Base-by-base conservation (phyloP, 1,140 invertebrate genomes). In the Helicoverpa armigera region DNA sequence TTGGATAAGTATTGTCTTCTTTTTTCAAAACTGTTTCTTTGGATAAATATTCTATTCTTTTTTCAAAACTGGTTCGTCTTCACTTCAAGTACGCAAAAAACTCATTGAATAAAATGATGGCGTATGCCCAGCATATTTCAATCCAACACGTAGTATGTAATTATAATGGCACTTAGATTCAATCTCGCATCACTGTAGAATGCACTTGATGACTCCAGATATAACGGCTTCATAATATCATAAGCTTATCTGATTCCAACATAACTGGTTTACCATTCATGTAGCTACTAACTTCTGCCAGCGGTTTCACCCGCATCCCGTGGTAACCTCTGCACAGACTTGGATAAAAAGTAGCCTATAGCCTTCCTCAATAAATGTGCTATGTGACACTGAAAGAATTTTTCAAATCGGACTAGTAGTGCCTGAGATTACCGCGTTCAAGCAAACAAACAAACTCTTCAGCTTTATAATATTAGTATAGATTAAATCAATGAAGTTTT, bases 91-190 rank as follows among this genome's bases (percentile, higher is more conserved):
- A 35, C 4, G 53, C 14, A 54, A 58, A 18, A 7, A 58, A 18
- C 9, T 9, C 18, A 3, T 2, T 29, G 12, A 29, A 29, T 29
- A 11, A 18, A 9, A 7, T 60, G 2, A 60, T 60, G 12, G 23
- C 9, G 23, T 29, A 60, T 29, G 23, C 58, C 11, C 7, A 16
- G 14, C 31, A 35, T 23, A 11, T n/a, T 16, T 67, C 43, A 12
- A 2, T 18, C n/a, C 35, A 18, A 43, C 63, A 35, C 63, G 18
- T 67, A 12, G 2, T 48, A 14, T 51, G 11, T 70, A 70, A 70
- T 53, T 70, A 53, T 70, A 48, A 70, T 70, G 50, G 50, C 67
- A 70, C 50, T 70, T 54, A 53, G 67, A 70, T 70, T 53, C 23
- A 31, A 70, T 70, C 63, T 67, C 16, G 43, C 11, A 10, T 48